phyloP scores from a whole-genome alignment of 92 coral and sea anemone genomes.

The Bergia puertoricense region DNA sequence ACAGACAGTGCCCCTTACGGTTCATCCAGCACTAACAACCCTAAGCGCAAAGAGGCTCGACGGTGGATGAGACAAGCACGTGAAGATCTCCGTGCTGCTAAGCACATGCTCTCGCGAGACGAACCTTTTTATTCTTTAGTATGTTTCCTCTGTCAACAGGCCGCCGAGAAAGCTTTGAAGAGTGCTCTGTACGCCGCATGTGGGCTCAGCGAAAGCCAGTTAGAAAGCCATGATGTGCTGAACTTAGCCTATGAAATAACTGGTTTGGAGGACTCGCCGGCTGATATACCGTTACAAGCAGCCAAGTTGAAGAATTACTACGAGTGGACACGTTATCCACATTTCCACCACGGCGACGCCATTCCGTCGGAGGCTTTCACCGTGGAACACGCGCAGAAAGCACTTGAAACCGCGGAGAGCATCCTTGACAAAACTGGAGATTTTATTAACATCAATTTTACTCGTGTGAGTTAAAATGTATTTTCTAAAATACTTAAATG shows the following conservation, averaged over 20 bases:
- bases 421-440: constrained; percentile 67
- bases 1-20: constrained; percentile 57
- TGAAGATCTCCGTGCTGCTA: constrained; percentile 83
- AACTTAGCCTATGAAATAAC: constrained; percentile 88
- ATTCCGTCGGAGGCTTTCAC: constrained; percentile 86
- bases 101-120: constrained; percentile 59
- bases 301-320: constrained; percentile 85
- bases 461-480: constrained; percentile 44
- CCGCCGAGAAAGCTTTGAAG: constrained; percentile 89
- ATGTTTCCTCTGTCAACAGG: constrained; percentile 94
- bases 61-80: constrained; percentile 96
- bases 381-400: constrained; percentile 79
- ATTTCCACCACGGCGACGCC: constrained; percentile 78
- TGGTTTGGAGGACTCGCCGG: constrained; percentile 79
- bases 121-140: constrained; percentile 73
- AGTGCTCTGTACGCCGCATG: constrained; percentile 90
- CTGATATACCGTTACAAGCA: constrained; percentile 78
- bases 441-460: constrained; percentile 69
- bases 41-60: constrained; percentile 82
- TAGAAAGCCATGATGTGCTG: constrained; percentile 92
- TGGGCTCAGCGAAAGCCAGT: constrained; percentile 87
- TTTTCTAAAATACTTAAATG: background rate
- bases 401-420: constrained; percentile 67
- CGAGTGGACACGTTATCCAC: constrained; percentile 93
- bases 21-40: constrained; percentile 57